These are phyloP conservation scores for Drosophila aldrichi DNA, from an alignment of 2,888 invertebrate genomes.

Conservation along the genomic window DNA sequence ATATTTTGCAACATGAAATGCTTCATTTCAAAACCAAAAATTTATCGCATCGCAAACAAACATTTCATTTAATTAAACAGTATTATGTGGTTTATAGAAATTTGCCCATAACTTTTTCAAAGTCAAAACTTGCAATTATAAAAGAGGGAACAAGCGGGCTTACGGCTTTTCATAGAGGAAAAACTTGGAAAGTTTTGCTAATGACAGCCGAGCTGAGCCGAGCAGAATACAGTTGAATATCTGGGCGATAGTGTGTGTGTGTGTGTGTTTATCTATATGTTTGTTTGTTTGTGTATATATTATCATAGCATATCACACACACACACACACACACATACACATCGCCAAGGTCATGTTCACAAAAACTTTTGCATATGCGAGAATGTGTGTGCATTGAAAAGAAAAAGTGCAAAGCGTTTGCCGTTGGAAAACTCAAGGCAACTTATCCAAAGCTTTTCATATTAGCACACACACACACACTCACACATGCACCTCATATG, in stretches of 20 bases:
- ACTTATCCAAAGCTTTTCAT: constrained; percentile 54
- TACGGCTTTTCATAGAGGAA: constrained; percentile 10
- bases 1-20: background rate
- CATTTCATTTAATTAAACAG: constrained; percentile 5
- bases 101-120: background rate
- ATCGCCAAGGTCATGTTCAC: constrained; percentile 22
- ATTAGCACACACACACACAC: constrained; percentile 11
- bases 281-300: background rate
- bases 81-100: constrained; percentile 4
- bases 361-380: constrained; percentile 44
- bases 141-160: background rate
- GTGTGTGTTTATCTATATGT: constrained; percentile 17
- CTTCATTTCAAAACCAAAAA: background rate
- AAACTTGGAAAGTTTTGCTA: constrained; percentile 28
- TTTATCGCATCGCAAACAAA: background rate
- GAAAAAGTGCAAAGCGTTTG: constrained; percentile 24
- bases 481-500: background rate
- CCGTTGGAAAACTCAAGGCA: constrained; percentile 29
- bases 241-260: constrained; percentile 6
- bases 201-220: constrained; percentile 28
- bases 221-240: constrained; percentile 1
- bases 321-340: background rate
- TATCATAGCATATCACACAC: constrained; percentile 12
- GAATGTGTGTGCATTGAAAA: constrained; percentile 7
- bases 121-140: background rate